phyloP scores from a whole-genome alignment of 1,140 invertebrate genomes.

The Drosophila pseudoobscura region DNA sequence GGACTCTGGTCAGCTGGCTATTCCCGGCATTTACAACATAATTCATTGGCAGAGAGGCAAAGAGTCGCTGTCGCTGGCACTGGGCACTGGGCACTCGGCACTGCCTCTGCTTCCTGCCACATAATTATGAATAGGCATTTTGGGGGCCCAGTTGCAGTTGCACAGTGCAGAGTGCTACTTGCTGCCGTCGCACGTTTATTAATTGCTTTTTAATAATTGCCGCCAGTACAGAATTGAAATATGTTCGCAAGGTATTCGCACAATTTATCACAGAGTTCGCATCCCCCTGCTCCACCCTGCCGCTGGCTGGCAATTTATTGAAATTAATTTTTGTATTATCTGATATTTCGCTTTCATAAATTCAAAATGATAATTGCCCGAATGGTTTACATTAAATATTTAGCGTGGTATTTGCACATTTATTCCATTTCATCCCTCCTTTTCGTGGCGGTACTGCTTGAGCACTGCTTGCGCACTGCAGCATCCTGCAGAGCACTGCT shows the following conservation, averaged over 20 bases:
- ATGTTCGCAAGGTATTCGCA: constrained; percentile 52
- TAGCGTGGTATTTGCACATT: no score
- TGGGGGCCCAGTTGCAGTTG: constrained; percentile 18
- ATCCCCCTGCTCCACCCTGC: constrained; percentile 1
- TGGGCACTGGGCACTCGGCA: no score
- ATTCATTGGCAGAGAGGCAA: constrained; percentile 55
- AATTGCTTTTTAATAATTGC: constrained; percentile 81
- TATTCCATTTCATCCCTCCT: no score
- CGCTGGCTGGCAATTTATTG: constrained; percentile 57
- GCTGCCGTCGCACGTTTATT: constrained; percentile 48
- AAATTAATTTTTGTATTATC: constrained; percentile 73
- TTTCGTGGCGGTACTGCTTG: constrained; percentile 4
- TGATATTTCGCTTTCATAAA: constrained; percentile 43
- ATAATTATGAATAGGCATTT: constrained; percentile 71
- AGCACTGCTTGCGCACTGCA: constrained; percentile 50
- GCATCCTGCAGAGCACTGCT: constrained; percentile 46
- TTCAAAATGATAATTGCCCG: constrained; percentile 52
- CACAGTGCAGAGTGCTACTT: constrained; percentile 43
- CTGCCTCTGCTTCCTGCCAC: constrained; percentile 14
- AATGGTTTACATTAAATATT: neutral
- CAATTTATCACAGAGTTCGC: constrained; percentile 41
- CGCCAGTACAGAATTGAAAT: constrained; percentile 39
- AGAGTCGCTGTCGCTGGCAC: neutral
- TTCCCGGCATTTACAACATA: constrained; percentile 80
- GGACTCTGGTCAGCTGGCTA: constrained; percentile 30